phyloP scores from a whole-genome alignment of 2,113 vertebrate species.

The Rhynchomys soricoides region DNA sequence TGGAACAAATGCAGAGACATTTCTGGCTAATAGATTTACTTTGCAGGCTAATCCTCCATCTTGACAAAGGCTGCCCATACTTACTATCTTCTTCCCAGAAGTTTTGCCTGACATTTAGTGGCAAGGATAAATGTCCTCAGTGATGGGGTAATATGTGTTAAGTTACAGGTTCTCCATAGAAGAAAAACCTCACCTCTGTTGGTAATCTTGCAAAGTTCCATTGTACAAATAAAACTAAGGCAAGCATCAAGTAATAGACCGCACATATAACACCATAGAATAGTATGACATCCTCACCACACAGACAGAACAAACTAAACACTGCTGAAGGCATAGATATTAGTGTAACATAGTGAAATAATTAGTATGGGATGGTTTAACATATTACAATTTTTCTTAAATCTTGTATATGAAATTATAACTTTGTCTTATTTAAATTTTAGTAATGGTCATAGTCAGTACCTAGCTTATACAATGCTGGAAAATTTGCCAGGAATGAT shows the following conservation, averaged over 20 bases:
- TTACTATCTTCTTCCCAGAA: background rate
- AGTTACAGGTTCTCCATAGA: background rate
- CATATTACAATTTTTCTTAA: background rate
- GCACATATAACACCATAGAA: accelerated
- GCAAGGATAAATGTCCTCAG: background rate
- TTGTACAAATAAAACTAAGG: background rate
- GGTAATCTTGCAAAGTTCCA: background rate
- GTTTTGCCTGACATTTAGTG: background rate
- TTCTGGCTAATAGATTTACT: background rate
- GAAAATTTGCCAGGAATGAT: background rate
- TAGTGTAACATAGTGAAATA: background rate
- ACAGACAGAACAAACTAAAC: background rate
- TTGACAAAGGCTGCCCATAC: background rate
- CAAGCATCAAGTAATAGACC: background rate
- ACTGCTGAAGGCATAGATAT: background rate
- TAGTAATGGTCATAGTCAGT: background rate
- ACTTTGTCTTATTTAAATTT: slow-evolving; percentile 19
- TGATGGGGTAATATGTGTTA: background rate
- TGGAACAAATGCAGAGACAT: background rate
- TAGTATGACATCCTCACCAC: background rate
- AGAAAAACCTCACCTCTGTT: background rate
- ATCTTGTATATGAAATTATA: background rate
- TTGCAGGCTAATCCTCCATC: background rate
- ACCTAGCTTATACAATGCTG: background rate
- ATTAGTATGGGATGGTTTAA: background rate